Conservation (phyloP, 2,113 vertebrate genomes). For the Nymphicus hollandicus region DNA sequence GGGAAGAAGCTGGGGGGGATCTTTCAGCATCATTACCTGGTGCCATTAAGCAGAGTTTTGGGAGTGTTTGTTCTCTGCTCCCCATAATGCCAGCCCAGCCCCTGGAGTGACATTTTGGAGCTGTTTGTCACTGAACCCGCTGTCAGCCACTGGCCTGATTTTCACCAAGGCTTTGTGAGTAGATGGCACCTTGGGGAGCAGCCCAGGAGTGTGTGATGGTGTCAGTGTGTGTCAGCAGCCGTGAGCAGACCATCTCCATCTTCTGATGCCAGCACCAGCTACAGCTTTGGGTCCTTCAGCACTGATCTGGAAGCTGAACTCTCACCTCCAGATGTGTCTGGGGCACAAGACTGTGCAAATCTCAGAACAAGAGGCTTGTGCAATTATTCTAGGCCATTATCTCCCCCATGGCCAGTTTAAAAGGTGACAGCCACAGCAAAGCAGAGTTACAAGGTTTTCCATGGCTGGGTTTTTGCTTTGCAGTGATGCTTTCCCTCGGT, state of each 20-base stretch:
- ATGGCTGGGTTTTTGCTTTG: neutral
- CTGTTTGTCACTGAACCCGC: neutral
- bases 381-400: neutral
- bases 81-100: neutral
- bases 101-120: neutral
- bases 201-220: neutral
- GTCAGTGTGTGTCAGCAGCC: neutral
- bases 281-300: neutral
- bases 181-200: neutral
- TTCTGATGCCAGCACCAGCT: neutral
- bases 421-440: neutral
- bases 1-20: neutral
- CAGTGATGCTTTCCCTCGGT: neutral
- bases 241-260: fast-evolving
- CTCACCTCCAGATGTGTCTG: neutral
- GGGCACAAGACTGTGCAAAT: neutral
- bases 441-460: fast-evolving
- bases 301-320: neutral
- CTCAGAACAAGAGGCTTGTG: neutral
- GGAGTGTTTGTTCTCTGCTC: neutral
- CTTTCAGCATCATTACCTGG: slow-evolving; percentile 58
- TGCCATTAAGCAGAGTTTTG: neutral
- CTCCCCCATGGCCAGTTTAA: fast-evolving
- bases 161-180: neutral
- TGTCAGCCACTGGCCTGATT: neutral